Conservation (phyloP, 2,113 vertebrate species). For the Cryptomyrus ogoouensis region DNA sequence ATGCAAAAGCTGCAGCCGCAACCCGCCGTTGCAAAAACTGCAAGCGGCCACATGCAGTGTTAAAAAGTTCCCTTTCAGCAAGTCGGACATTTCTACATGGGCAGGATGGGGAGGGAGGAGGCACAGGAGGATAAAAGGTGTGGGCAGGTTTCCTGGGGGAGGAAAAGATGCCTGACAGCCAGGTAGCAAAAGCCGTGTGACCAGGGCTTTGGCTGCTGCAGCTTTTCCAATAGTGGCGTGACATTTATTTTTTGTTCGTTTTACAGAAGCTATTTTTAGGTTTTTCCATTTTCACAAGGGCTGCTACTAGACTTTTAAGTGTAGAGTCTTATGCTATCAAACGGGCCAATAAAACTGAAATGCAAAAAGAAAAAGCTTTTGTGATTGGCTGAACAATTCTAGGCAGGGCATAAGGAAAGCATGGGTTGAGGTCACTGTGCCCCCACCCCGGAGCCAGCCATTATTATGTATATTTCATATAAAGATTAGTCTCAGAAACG, state of each 20-base stretch:
- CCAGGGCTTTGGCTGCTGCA: background rate
- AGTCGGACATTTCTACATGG: background rate
- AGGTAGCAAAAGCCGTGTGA: background rate
- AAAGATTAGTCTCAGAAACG: background rate
- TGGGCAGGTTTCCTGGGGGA: background rate
- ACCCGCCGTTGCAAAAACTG: constrained; percentile 48
- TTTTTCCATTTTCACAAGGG: background rate
- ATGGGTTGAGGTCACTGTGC: background rate
- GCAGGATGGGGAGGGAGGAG: background rate
- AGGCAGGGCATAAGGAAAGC: background rate
- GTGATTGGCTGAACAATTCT: background rate
- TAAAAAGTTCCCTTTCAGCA: constrained; percentile 22
- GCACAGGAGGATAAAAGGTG: background rate
- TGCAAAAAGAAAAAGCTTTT: background rate
- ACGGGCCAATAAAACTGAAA: background rate
- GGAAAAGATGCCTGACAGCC: background rate
- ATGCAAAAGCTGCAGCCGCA: constrained; percentile 51
- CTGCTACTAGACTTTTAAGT: background rate
- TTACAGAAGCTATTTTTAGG: background rate
- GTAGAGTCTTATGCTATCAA: background rate
- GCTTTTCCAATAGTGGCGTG: background rate
- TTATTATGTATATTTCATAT: background rate
- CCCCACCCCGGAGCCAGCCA: background rate
- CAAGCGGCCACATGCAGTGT: constrained; percentile 34
- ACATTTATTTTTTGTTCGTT: background rate